These are phyloP conservation scores for Botia almorhae DNA, from an alignment of 2,797 vertebrate species.

Conservation along the genomic window DNA sequence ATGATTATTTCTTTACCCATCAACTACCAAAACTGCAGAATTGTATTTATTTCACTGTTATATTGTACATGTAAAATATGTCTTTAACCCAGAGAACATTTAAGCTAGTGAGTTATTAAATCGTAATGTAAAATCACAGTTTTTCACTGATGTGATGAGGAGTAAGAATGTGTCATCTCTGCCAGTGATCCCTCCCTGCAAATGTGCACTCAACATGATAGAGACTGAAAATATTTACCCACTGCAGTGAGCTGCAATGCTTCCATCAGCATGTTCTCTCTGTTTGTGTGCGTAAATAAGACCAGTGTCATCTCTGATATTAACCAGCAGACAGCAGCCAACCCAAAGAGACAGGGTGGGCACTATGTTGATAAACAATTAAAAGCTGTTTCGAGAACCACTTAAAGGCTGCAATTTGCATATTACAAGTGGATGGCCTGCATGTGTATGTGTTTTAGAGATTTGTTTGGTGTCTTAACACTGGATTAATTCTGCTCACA, in stretches of 20 bases:
- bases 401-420: background rate
- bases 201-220: background rate
- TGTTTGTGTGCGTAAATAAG: constrained; percentile 34
- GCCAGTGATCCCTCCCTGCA: background rate
- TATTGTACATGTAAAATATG: background rate
- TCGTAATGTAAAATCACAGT: background rate
- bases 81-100: background rate
- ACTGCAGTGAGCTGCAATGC: constrained; percentile 34
- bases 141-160: background rate
- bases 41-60: background rate
- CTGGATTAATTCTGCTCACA: constrained; percentile 37
- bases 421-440: background rate
- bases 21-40: background rate
- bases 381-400: background rate
- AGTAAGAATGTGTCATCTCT: background rate
- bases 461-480: constrained; percentile 21
- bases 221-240: constrained; percentile 5
- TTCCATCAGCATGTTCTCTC: constrained; percentile 23
- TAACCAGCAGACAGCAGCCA: constrained; percentile 14
- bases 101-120: too few species aligned
- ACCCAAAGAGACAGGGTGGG: background rate
- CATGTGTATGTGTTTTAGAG: constrained; percentile 4
- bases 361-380: constrained; percentile 1
- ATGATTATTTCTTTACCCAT: background rate
- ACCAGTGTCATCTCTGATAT: constrained; percentile 16